phyloP scores from a whole-genome alignment of 2,113 vertebrate species.

The Hystrix brachyura region DNA sequence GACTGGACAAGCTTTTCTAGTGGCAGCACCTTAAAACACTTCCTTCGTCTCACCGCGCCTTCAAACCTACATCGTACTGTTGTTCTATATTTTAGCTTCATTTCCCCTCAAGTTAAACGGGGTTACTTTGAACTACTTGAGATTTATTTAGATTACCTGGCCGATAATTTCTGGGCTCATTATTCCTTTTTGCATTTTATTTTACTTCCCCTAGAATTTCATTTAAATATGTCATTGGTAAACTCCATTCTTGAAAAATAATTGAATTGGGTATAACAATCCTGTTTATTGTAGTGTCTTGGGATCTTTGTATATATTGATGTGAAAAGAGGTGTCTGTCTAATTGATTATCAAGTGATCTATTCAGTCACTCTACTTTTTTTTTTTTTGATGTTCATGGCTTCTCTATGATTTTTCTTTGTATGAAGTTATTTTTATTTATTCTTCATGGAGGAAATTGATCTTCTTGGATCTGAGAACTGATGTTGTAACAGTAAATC shows the following conservation, averaged over 20 bases:
- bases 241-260: constrained; percentile 7
- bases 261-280: not conserved
- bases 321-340: not conserved
- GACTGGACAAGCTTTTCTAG: not conserved
- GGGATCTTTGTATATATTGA: not conserved
- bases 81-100: not conserved
- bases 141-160: constrained; percentile 3
- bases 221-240: not conserved
- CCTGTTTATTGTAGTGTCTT: not conserved
- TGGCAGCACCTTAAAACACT: not conserved
- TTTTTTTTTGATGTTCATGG: constrained; percentile 8
- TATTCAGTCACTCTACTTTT: not conserved
- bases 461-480: constrained; percentile 27
- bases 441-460: constrained; percentile 40
- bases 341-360: not conserved
- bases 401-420: not conserved
- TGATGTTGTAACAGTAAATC: not conserved
- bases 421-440: constrained; percentile 46
- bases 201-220: constrained; percentile 26
- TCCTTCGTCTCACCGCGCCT: not conserved
- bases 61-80: not conserved
- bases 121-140: not conserved
- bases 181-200: not conserved
- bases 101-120: not conserved
- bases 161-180: not conserved